These are phyloP conservation scores for Porphyrio hochstetteri DNA, from an alignment of 2,113 vertebrate genomes.

Conservation along the genomic window DNA sequence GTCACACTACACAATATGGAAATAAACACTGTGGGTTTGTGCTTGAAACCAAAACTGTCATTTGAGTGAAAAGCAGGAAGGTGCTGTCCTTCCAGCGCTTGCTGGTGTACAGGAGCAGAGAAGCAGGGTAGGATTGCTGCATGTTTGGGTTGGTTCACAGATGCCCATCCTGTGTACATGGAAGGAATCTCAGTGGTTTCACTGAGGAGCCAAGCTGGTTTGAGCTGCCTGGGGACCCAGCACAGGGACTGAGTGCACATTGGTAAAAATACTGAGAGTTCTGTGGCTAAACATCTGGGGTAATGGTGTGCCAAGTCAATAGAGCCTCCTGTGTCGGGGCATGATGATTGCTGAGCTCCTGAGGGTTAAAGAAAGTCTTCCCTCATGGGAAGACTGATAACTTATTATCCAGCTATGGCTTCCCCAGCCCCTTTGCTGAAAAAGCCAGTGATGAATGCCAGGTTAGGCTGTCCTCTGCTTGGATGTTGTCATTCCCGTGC, in stretches of 20 bases:
- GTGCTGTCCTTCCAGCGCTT: accelerated
- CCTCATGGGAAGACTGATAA: neutral
- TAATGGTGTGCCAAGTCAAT: neutral
- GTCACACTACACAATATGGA: neutral
- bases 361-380: neutral
- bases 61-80: neutral
- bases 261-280: neutral
- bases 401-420: neutral
- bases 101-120: neutral
- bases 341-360: neutral
- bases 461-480: neutral
- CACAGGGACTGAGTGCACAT: neutral
- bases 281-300: neutral
- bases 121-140: neutral
- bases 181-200: neutral
- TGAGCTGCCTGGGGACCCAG: neutral
- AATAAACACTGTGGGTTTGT: neutral
- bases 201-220: neutral
- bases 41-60: neutral
- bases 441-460: accelerated
- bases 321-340: neutral
- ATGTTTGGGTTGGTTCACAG: neutral
- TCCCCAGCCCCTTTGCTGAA: neutral
- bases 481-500: neutral
- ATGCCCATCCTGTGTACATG: neutral